Conservation (phyloP, 2,113 vertebrate species). For the Catharus minimus region DNA sequence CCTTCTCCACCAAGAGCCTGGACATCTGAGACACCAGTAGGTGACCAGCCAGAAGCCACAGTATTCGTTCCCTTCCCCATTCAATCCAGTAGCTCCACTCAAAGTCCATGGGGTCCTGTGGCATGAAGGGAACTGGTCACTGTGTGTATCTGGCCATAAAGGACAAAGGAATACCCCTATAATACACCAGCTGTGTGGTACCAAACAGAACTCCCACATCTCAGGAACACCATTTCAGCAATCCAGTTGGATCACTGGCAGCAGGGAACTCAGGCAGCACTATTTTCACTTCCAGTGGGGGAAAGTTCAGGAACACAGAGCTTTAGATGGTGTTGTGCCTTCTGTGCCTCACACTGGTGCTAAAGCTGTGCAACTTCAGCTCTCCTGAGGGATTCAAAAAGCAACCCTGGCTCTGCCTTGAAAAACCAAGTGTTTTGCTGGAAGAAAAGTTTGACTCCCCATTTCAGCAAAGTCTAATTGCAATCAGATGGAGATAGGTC, state of each 20-base stretch:
- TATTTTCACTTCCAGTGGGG: neutral
- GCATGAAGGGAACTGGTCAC: conserved; percentile 12
- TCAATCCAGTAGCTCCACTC: conserved; percentile 96
- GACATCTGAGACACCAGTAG: conserved; percentile 79
- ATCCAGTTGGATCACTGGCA: neutral
- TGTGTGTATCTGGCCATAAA: neutral
- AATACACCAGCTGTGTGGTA: neutral
- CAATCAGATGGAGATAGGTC: neutral
- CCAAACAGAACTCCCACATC: neutral
- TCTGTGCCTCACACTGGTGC: neutral
- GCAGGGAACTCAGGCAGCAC: neutral
- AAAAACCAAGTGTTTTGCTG: neutral
- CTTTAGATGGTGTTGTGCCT: neutral
- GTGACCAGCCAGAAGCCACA: conserved; percentile 88
- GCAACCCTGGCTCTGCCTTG: neutral
- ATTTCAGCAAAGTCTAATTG: neutral
- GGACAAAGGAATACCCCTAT: neutral
- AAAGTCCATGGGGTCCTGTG: conserved; percentile 89
- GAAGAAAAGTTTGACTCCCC: neutral
- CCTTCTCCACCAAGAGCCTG: conserved; percentile 77
- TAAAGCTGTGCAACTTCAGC: neutral
- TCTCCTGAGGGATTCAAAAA: neutral
- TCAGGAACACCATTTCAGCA: neutral
- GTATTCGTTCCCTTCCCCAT: conserved; percentile 83
- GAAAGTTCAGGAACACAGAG: neutral